Percentiles rank a stretch among this genome's conserved stretches.
Conservation (phyloP, 2,797 vertebrate species). For the Hyperoplus immaculatus region DNA sequence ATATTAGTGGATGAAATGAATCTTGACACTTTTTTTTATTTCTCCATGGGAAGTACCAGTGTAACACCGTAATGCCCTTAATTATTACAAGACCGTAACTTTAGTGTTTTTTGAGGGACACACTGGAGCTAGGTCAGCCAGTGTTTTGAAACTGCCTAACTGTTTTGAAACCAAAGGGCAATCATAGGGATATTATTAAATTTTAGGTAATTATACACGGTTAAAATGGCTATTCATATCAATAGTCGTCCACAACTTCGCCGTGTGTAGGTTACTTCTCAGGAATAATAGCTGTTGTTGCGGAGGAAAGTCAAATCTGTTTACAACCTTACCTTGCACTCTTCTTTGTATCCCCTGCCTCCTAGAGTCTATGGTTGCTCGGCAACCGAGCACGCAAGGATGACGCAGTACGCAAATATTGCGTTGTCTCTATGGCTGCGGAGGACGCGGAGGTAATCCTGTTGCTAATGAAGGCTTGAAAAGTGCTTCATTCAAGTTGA, state of each 20-base stretch:
- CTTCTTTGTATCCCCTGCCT: neutral
- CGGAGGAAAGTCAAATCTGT: rapidly evolving
- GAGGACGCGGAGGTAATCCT: constrained; percentile 72
- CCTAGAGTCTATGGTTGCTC: constrained; percentile 30
- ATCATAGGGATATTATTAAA: neutral
- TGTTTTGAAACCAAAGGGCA: neutral
- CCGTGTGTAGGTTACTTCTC: neutral
- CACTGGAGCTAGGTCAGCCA: neutral
- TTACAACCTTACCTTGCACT: constrained; percentile 14
- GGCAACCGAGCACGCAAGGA: constrained; percentile 55
- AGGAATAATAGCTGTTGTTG: neutral
- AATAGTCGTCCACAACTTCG: neutral
- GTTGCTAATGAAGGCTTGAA: constrained; percentile 15
- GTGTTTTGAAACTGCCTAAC: neutral
- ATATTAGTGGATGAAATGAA: neutral
- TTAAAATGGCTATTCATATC: neutral
- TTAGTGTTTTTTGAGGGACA: neutral
- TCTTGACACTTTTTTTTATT: neutral
- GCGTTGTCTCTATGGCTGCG: constrained; percentile 80
- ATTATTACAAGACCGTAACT: neutral
- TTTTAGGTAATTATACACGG: neutral
- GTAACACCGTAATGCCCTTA: neutral
- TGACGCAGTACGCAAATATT: constrained; percentile 65
- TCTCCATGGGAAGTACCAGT: neutral
- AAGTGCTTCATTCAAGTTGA: neutral